These are phyloP conservation scores for Atherinomorus stipes DNA, from an alignment of 2,113 vertebrate species.

Conservation along the genomic window DNA sequence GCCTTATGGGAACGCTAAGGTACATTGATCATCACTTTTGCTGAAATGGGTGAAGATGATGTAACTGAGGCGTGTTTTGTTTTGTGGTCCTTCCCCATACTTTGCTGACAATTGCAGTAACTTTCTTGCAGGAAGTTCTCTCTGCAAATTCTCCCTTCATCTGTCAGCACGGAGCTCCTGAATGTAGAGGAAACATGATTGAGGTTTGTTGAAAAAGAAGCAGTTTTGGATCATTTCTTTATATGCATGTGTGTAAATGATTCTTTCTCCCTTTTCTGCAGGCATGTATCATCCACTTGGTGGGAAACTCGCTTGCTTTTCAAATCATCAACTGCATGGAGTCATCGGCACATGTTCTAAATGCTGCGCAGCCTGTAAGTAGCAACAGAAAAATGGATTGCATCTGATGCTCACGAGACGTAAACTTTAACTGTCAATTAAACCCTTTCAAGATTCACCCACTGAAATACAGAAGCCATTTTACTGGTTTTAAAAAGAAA, in stretches of 20 bases:
- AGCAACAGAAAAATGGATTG: neutral
- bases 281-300: conserved; percentile 87
- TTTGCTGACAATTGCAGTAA: too few species aligned
- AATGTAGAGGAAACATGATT: conserved; percentile 88
- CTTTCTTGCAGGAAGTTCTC: conserved; percentile 75
- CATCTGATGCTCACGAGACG: too few species aligned
- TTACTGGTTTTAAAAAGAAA: too few species aligned
- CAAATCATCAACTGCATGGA: conserved; percentile 88
- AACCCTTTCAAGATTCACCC: too few species aligned
- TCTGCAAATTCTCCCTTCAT: conserved; percentile 78
- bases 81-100: too few species aligned
- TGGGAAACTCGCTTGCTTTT: conserved; percentile 58
- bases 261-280: conserved; percentile 39
- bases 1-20: conserved; percentile 91
- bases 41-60: neutral
- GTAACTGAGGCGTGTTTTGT: too few species aligned
- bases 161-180: conserved; percentile 88
- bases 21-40: conserved; percentile 39
- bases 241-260: neutral
- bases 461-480: too few species aligned
- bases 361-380: conserved; percentile 83
- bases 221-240: neutral
- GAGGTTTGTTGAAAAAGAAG: conserved; percentile 89
- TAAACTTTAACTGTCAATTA: too few species aligned
- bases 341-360: conserved; percentile 76